A percentile compares a stretch with the other conserved stretches of the same genome.
These are phyloP conservation scores for Liposcelis brunnea DNA, from an alignment of 2,888 invertebrate species.

Conservation along the genomic window DNA sequence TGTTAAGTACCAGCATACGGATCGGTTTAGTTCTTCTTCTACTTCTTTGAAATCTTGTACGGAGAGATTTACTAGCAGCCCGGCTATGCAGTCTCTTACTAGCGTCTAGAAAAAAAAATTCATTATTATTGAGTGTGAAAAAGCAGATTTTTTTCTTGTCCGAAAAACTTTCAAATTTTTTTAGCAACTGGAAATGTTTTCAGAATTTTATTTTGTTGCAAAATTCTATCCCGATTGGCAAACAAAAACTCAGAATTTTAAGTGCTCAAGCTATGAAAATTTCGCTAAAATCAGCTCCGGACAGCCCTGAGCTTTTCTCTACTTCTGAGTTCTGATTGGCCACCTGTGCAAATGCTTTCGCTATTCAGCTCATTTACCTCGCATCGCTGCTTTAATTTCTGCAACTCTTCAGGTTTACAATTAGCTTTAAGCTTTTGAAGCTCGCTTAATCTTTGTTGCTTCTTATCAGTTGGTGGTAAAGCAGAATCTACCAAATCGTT, in stretches of 20 bases:
- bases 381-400: constrained; percentile 51
- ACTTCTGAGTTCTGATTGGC: too few relatives aligned
- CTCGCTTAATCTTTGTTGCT: constrained; percentile 47
- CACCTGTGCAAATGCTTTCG: too few relatives aligned
- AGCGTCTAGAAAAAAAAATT: constrained; percentile 33
- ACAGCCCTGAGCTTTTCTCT: too few relatives aligned
- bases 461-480: constrained; percentile 41
- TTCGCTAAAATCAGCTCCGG: too few relatives aligned
- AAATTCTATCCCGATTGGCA: too few relatives aligned
- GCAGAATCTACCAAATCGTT: constrained; percentile 44
- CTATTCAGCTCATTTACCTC: too few relatives aligned
- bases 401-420: constrained; percentile 62
- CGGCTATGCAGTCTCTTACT: constrained; percentile 67
- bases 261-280: too few relatives aligned
- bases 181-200: too few relatives aligned
- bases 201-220: too few relatives aligned
- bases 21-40: constrained; percentile 77
- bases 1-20: constrained; percentile 81
- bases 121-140: constrained; percentile 23
- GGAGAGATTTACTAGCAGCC: constrained; percentile 59
- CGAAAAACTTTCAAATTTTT: too few relatives aligned
- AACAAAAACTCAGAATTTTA: too few relatives aligned
- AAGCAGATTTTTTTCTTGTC: too few relatives aligned
- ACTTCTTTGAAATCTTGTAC: constrained; percentile 71
- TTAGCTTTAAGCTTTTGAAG: constrained; percentile 56